Base-by-base conservation (phyloP, 1,140 invertebrate genomes). In the Druon quercuslanigerum region DNA sequence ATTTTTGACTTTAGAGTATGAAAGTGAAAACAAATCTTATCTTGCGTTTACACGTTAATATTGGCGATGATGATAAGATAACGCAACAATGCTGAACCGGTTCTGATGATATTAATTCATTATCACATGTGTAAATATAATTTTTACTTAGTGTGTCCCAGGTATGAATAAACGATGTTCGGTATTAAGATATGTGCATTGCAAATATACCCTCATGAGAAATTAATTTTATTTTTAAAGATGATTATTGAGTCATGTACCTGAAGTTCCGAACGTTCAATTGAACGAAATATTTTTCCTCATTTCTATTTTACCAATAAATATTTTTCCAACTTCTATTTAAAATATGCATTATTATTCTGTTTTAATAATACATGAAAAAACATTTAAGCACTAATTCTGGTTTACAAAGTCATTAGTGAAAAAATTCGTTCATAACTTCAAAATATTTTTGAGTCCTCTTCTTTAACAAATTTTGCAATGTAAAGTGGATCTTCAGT, bases 31-130 rank as follows among this genome's bases (percentile, higher is more conserved):
- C 9, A 11, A 66, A 66, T 19, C 66, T 81, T 85, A 83, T 85
- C 81, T 66, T 1, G 60, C 8, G 17, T 78, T 60, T 12, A 25
- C 52, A 77, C 82, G 77, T 84, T 85, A 82, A 66, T 84, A 83
- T 85, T 72, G 46, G 51, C 56, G 57, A 14, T 74, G 84, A 85
- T 85, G 84, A 85, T 85, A 83, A 85, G 82, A 85, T 85, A 80
- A 54, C 76, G 73, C 40, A 66, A 66, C 73, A 73, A 51, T 78
- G 73, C 73, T 74, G 73, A 57, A 50, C 76, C 25, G 71, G 57
- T 73, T 78, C n/a, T 25, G 19, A 20, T 70, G 79, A 78, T 78
- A 54, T 74, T 74, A 66, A 51, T 78, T 78, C n/a, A 19, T 66
- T 14, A 81, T 83, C 79, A 13, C 19, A 57, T 66, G 14, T 60